These are phyloP conservation scores for Sussaba pulchella DNA, from an alignment of 2,888 invertebrate genomes.

Conservation along the genomic window DNA sequence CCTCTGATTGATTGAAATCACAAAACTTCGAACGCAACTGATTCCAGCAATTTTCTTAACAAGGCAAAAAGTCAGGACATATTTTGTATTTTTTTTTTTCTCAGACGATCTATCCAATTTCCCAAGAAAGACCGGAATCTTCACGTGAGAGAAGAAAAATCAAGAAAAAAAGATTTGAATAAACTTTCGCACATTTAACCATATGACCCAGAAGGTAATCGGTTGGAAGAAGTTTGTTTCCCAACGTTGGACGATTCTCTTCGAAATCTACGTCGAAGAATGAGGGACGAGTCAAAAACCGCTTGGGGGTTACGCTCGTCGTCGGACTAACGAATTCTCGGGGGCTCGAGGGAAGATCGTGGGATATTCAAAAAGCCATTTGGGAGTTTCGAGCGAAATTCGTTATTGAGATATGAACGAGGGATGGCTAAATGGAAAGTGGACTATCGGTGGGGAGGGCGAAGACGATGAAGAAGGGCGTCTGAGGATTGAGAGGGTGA, in stretches of 20 bases:
- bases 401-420: neutral
- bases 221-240: neutral
- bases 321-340: slow-evolving; percentile 15
- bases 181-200: too few relatives aligned
- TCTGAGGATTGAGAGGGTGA: neutral
- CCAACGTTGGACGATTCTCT: neutral
- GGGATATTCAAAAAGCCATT: slow-evolving; percentile 15
- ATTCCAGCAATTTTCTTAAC: too few relatives aligned
- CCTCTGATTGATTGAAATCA: too few relatives aligned
- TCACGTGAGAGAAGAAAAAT: too few relatives aligned
- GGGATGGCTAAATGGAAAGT: neutral
- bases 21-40: too few relatives aligned
- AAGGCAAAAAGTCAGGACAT: too few relatives aligned
- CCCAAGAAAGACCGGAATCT: too few relatives aligned
- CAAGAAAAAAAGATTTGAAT: too few relatives aligned
- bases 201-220: too few relatives aligned
- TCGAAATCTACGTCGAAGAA: neutral
- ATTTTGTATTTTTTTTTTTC: too few relatives aligned
- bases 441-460: neutral
- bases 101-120: too few relatives aligned
- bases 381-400: neutral
- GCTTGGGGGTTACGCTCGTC: neutral
- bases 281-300: neutral
- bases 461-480: neutral
- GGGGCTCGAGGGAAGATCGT: slow-evolving; percentile 1